Evolutionary conservation across 2,797 vertebrate species (phyloP), one percentile per base, ranked within the genome.

Genomic region (Falco berigora): DNA sequence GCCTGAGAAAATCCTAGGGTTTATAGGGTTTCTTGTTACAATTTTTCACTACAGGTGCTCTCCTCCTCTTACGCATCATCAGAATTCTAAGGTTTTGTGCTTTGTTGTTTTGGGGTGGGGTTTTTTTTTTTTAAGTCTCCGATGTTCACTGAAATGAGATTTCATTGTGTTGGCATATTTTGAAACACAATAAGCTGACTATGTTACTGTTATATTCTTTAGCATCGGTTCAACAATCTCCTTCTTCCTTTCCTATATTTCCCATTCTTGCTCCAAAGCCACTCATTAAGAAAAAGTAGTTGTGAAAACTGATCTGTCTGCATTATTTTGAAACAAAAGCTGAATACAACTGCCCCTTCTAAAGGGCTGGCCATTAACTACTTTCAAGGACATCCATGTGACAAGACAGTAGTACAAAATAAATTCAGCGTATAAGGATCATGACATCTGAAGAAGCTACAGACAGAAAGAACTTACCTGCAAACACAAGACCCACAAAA

Each of bases 1-100:
- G 23, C n/a, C 8, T 42, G 4, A 36, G 66, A 81, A 79, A 56
- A 3, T 0, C 2, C 19, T 12, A 25, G 2, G 16, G 25, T 24
- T 89, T 84, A 34, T 23, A 86, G 80, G 23, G 3, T 1, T 4
- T 49, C 9, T 42, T 5, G 1, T 32, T 62, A 53, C 1, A 25
- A 5, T n/a, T 75, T 67, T 85, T 81, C 28, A 36, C 14, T 56
- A 36, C 30, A 79, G 13, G 52, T 52, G 14, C 34, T 63, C 27
- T 82, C 17, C 25, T 89, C 19, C 14, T 75, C 42, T 72, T 49
- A 50, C 6, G 21, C 32, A 58, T 20, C 28, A 34, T 16, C 32
- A 91, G 21, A 84, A 89, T 59, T 61, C n/a, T 13, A 46, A 4
- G 4, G 2, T 25, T 81, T 74, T 58, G 25, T 44, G 42, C 17